These are phyloP conservation scores for Drosophila greeni DNA, from an alignment of 2,888 invertebrate species.

Conservation along the genomic window DNA sequence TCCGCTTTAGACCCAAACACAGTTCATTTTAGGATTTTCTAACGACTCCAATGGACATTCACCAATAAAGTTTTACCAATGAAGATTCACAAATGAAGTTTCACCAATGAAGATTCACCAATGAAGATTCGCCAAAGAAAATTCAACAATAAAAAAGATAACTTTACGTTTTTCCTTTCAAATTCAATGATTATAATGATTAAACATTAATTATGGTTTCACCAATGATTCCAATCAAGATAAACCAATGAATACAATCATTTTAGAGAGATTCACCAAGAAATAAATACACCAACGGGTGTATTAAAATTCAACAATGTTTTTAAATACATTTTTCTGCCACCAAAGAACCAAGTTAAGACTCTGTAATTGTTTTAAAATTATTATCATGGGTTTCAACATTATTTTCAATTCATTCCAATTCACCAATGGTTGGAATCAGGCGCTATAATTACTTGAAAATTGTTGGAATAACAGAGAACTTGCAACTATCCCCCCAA, in stretches of 20 bases:
- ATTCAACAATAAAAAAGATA: background rate
- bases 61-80: background rate
- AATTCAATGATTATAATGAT: background rate
- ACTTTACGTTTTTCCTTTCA: no score
- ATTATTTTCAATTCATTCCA: background rate
- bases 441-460: background rate
- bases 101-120: background rate
- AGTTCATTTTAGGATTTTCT: no score
- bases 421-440: background rate
- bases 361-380: no score
- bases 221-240: background rate
- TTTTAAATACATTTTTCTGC: background rate
- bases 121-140: background rate
- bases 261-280: background rate
- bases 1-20: background rate
- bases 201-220: background rate
- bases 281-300: background rate
- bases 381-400: background rate
- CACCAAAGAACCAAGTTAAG: background rate
- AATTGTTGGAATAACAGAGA: background rate
- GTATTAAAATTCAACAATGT: background rate
- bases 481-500: background rate
- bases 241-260: background rate
- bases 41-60: background rate
- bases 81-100: no score